Conservation (phyloP, 30 jellyfish, hydroid and myxozoan species). For the Cassiopea andromeda region DNA sequence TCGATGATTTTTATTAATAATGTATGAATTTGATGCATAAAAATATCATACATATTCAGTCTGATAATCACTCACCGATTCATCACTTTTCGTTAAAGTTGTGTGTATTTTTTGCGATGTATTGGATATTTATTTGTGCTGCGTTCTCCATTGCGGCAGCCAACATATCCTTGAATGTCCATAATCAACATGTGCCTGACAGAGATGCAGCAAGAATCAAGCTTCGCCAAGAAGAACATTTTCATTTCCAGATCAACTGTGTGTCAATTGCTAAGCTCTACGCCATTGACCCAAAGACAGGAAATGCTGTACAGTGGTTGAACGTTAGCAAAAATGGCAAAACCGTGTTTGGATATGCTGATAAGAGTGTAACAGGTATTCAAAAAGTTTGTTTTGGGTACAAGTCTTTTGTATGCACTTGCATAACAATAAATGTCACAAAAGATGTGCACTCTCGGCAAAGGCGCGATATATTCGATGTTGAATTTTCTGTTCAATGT, state of each 20-base stretch:
- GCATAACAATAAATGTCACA: not conserved
- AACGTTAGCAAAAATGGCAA: conserved; percentile 6
- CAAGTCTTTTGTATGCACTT: not conserved
- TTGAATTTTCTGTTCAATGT: not conserved
- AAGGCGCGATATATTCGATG: conserved; percentile 8
- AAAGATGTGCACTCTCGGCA: not conserved
- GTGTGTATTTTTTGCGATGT: not conserved
- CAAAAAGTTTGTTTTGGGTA: not conserved
- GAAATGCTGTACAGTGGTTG: not conserved
- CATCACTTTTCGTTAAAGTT: too few relatives aligned
- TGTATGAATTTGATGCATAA: too few relatives aligned
- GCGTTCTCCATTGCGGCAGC: not conserved
- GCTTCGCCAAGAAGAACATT: not conserved
- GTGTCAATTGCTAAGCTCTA: not conserved
- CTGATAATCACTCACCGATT: too few relatives aligned
- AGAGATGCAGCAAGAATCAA: not conserved
- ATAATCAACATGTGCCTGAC: not conserved
- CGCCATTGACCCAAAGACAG: not conserved
- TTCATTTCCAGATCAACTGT: not conserved
- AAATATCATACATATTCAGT: too few relatives aligned
- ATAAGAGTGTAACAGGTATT: not conserved
- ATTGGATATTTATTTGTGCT: not conserved
- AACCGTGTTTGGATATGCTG: not conserved
- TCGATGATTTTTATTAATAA: too few relatives aligned
- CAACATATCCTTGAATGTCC: not conserved